phyloP scores from a whole-genome alignment of 2,888 invertebrate species.

The Zygogramma bicolorata region DNA sequence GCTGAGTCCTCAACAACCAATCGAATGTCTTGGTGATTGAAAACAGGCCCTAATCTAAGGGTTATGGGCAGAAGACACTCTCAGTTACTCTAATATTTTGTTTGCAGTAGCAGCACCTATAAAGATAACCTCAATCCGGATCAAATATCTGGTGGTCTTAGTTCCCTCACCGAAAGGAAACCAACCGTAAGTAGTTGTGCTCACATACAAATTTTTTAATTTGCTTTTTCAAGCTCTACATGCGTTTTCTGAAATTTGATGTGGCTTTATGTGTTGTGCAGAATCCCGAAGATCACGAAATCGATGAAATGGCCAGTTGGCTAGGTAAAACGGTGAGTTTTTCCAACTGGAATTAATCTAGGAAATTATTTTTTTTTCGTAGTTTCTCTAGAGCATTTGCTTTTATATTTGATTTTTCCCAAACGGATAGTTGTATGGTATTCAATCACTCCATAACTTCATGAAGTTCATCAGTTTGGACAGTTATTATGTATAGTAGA shows the following conservation, averaged over 20 bases:
- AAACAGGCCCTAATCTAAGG: too few species aligned
- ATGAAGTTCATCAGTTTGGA: too few species aligned
- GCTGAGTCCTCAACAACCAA: too few species aligned
- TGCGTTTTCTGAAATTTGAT: constrained; percentile 58
- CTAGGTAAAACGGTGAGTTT: constrained; percentile 83
- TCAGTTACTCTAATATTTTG: constrained; percentile 7
- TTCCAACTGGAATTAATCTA: too few species aligned
- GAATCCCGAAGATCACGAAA: constrained; percentile 82
- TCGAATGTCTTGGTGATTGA: too few species aligned
- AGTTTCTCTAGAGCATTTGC: too few species aligned
- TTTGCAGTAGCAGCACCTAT: constrained; percentile 70
- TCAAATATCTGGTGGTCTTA: constrained; percentile 67
- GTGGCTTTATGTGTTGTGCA: constrained; percentile 61
- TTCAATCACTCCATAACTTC: too few species aligned
- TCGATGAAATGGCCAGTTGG: constrained; percentile 97
- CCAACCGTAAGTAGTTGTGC: constrained; percentile 61
- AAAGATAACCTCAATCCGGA: constrained; percentile 73
- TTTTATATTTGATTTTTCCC: too few species aligned
- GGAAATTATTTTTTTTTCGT: too few species aligned
- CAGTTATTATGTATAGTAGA: too few species aligned
- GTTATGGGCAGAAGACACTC: too few species aligned
- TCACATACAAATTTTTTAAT: constrained; percentile 39
- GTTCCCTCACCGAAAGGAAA: constrained; percentile 65
- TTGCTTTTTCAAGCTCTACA: constrained; percentile 52
- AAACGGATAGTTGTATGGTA: too few species aligned